phyloP scores from a whole-genome alignment of 2,113 vertebrate genomes.

The Rhegmatorhina hoffmannsi region DNA sequence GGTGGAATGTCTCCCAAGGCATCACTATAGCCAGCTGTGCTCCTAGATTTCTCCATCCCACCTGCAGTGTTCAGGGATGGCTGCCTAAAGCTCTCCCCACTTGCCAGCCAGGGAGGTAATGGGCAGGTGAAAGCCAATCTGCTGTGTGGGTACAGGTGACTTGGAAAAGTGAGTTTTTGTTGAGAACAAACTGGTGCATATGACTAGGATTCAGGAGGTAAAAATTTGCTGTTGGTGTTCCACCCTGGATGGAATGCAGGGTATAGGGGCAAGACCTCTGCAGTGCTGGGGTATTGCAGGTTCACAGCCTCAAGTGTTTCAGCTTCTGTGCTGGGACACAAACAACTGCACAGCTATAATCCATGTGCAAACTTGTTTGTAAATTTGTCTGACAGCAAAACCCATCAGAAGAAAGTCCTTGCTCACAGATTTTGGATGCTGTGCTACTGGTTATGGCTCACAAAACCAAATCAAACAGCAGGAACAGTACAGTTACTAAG shows the following conservation, averaged over 20 bases:
- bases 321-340: background rate
- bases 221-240: background rate
- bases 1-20: background rate
- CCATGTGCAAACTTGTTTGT: background rate
- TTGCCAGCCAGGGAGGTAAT: accelerated
- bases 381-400: background rate
- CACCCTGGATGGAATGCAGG: background rate
- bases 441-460: conserved; percentile 34
- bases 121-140: background rate
- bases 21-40: background rate
- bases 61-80: background rate
- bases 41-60: background rate
- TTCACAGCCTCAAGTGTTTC: background rate
- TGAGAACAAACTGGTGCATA: background rate
- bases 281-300: background rate
- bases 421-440: conserved; percentile 29
- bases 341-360: background rate
- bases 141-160: background rate
- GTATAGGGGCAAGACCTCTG: background rate
- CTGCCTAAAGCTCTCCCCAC: background rate
- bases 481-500: background rate
- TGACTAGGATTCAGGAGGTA: background rate
- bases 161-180: background rate
- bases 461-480: background rate
- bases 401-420: background rate